Evolutionary conservation across 1,140 invertebrate genomes (phyloP).

Genomic region (Pachyrhynchus sulphureomaculatus): DNA sequence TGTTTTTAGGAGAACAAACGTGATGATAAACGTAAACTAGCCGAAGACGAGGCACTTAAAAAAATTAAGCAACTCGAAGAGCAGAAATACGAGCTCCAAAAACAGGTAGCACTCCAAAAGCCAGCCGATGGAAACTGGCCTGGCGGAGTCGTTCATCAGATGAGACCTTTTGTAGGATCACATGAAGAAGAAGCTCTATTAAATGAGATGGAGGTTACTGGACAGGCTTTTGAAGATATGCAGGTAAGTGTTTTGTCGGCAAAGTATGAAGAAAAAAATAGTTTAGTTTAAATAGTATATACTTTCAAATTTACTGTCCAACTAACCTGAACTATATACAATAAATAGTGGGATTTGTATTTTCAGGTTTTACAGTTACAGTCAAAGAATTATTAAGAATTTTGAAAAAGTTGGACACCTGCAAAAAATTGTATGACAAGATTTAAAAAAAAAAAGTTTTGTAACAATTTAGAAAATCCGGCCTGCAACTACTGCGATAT

Average conservation of each 20-base stretch:
- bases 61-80: conserved; percentile 96
- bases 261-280: neutral
- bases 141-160: conserved; percentile 51
- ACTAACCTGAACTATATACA: too few relatives aligned
- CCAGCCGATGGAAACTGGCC: conserved; percentile 66
- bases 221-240: conserved; percentile 99
- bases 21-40: conserved; percentile 88
- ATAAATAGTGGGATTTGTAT: too few relatives aligned
- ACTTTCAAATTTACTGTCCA: too few relatives aligned
- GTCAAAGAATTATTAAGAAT: too few relatives aligned
- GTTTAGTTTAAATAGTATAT: too few relatives aligned
- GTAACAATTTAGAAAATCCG: too few relatives aligned
- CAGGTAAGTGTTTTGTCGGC: conserved; percentile 56
- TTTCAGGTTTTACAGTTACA: too few relatives aligned
- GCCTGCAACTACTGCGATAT: too few relatives aligned
- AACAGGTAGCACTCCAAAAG: conserved; percentile 82
- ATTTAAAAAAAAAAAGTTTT: too few relatives aligned
- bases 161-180: conserved; percentile 65
- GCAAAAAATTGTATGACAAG: too few relatives aligned
- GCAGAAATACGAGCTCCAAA: conserved; percentile 79
- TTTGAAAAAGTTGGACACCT: too few relatives aligned
- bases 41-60: conserved; percentile 91
- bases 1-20: conserved; percentile 85
- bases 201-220: conserved; percentile 99
- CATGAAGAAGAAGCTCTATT: conserved; percentile 94